phyloP scores from a whole-genome alignment of 2,797 vertebrate species.

The Melanitta fusca region DNA sequence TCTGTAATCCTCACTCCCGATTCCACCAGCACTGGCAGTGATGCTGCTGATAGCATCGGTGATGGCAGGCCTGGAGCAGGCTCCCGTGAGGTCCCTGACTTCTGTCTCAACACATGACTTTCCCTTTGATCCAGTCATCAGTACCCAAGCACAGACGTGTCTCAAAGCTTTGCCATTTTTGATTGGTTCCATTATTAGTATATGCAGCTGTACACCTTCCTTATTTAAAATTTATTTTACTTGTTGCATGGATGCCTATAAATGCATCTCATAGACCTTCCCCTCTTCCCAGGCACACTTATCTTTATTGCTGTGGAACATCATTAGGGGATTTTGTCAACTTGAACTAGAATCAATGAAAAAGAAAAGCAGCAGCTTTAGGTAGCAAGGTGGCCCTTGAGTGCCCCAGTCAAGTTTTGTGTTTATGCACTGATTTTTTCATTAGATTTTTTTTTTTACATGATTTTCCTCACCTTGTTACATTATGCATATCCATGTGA shows the following conservation, averaged over 20 bases:
- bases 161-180: neutral
- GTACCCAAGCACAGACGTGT: fast-evolving
- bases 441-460: neutral
- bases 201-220: neutral
- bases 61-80: fast-evolving
- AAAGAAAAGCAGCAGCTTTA: neutral
- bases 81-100: neutral
- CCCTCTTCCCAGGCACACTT: neutral
- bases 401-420: neutral
- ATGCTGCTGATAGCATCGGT: fast-evolving
- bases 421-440: neutral
- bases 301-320: neutral
- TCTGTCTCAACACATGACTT: neutral
- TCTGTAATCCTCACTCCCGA: neutral
- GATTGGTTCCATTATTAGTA: neutral
- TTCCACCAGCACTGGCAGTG: neutral
- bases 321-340: neutral
- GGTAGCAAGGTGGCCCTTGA: neutral
- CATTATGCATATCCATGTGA: neutral
- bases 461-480: neutral
- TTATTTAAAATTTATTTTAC: neutral
- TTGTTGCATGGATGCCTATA: neutral
- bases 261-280: neutral
- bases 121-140: neutral
- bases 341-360: neutral